Percentiles rank a stretch among this genome's conserved stretches.
phyloP scores from a whole-genome alignment of 2,113 vertebrate species.

The Sardina pilchardus region DNA sequence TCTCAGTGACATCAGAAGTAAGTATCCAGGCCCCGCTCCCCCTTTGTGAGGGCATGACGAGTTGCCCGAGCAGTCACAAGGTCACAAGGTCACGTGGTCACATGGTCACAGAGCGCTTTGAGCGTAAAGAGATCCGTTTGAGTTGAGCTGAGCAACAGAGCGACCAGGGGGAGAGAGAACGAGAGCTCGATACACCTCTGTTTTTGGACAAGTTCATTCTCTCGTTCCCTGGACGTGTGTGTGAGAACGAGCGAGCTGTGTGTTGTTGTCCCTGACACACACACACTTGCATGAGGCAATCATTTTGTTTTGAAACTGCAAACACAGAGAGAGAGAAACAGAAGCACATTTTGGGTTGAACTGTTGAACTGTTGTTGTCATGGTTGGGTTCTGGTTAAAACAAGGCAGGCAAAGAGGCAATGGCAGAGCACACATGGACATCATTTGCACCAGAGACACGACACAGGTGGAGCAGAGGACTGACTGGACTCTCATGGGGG shows the following conservation, averaged over 20 bases:
- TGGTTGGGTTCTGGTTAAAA: constrained; percentile 63
- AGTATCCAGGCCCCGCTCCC: not conserved
- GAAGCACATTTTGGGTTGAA: constrained; percentile 75
- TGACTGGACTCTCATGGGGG: not conserved
- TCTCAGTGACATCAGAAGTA: too few relatives aligned
- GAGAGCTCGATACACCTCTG: constrained; percentile 56
- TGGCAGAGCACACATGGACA: constrained; percentile 29
- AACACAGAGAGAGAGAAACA: constrained; percentile 75
- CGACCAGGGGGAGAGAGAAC: constrained; percentile 62
- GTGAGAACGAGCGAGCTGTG: constrained; percentile 67
- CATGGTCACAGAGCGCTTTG: constrained; percentile 65
- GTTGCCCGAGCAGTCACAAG: not conserved
- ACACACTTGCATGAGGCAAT: constrained; percentile 60
- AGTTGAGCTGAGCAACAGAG: constrained; percentile 72
- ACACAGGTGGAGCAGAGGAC: too few relatives aligned
- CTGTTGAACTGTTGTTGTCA: constrained; percentile 54
- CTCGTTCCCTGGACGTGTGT: constrained; percentile 66
- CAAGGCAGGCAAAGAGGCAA: constrained; percentile 61
- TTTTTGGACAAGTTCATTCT: constrained; percentile 64
- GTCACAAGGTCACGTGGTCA: not conserved
- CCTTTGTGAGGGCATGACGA: not conserved
- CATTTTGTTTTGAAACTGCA: constrained; percentile 79
- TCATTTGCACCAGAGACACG: not conserved
- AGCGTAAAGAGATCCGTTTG: constrained; percentile 64
- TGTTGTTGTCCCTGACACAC: constrained; percentile 72